These are phyloP conservation scores for Rhodeus uyekii DNA, from an alignment of 2,797 vertebrate genomes.

Conservation along the genomic window DNA sequence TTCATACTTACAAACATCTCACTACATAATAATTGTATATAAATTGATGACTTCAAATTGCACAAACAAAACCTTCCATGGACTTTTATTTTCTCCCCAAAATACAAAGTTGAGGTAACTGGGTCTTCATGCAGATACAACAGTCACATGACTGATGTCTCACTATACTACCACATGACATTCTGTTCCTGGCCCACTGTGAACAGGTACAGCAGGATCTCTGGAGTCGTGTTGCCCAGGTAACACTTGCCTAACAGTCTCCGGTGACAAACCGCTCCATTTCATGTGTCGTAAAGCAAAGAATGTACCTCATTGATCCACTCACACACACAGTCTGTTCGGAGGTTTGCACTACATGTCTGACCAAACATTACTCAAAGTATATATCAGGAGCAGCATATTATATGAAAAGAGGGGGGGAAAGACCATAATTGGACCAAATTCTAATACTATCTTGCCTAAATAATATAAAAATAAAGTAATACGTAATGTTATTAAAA, in stretches of 20 bases:
- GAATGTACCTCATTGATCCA: conserved; percentile 70
- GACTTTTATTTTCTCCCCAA: background rate
- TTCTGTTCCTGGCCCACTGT: conserved; percentile 47
- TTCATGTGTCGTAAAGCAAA: conserved; percentile 61
- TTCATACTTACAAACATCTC: background rate
- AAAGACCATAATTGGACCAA: background rate
- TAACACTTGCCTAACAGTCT: conserved; percentile 73
- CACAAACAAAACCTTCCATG: background rate
- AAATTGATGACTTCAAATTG: background rate
- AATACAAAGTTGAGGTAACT: conserved; percentile 6
- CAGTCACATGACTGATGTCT: conserved; percentile 26
- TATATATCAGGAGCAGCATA: background rate
- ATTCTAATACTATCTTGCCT: background rate
- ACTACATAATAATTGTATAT: background rate
- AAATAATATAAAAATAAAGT: background rate
- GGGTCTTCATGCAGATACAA: background rate
- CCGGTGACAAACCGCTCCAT: conserved; percentile 69
- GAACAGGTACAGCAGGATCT: conserved; percentile 60
- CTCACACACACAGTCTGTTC: background rate
- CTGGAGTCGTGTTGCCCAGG: conserved; percentile 67
- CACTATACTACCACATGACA: conserved; percentile 44
- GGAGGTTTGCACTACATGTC: background rate
- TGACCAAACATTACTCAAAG: background rate
- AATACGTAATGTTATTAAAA: no score
- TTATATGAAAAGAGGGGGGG: background rate